Evolutionary conservation across 1,140 invertebrate genomes (phyloP).

Genomic region (Halyomorpha halys): DNA sequence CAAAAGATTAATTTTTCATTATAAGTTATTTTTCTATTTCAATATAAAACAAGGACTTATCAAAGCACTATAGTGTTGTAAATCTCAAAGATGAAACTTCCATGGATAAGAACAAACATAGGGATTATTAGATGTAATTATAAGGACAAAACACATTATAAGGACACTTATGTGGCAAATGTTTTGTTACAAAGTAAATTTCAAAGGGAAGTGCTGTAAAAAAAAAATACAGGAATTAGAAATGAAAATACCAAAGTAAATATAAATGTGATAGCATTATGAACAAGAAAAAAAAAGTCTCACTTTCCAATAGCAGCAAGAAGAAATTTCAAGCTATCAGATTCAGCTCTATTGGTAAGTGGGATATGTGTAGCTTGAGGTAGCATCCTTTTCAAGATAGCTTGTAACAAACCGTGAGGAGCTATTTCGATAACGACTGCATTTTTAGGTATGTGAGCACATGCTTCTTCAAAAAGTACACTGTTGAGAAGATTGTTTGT

Average conservation of each 20-base stretch:
- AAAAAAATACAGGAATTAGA: not conserved
- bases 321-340: constrained; percentile 41
- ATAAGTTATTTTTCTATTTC: too few relatives aligned
- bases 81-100: too few relatives aligned
- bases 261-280: not conserved
- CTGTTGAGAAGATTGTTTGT: constrained; percentile 53
- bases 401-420: constrained; percentile 48
- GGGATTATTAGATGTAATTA: too few relatives aligned
- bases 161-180: too few relatives aligned
- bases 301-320: constrained; percentile 44
- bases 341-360: constrained; percentile 43
- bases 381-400: constrained; percentile 47
- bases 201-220: too few relatives aligned
- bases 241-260: not conserved
- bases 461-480: constrained; percentile 50
- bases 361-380: constrained; percentile 43
- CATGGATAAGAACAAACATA: too few relatives aligned
- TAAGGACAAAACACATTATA: too few relatives aligned
- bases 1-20: too few relatives aligned
- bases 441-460: constrained; percentile 45
- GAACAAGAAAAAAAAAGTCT: constrained; percentile 29
- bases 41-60: too few relatives aligned
- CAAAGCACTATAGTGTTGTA: too few relatives aligned
- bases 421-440: constrained; percentile 50
- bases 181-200: too few relatives aligned